These are phyloP conservation scores for Forficula auricularia DNA, from an alignment of 1,140 invertebrate genomes.

Conservation along the genomic window DNA sequence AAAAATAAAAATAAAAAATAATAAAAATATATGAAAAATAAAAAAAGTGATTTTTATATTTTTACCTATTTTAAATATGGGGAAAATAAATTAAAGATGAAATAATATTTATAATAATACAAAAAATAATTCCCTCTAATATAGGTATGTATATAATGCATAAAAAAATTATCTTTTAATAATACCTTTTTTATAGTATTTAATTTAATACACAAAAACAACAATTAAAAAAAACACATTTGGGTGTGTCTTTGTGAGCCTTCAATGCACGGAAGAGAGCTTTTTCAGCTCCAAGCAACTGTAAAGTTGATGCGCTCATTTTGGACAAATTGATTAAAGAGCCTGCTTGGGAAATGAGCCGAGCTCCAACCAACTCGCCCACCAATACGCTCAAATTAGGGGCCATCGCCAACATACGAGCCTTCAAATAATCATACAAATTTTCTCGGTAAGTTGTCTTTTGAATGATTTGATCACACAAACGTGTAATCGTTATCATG, in stretches of 20 bases:
- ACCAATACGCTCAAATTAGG: slow-evolving; percentile 91
- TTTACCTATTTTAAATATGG: too few species aligned
- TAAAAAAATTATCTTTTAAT: too few species aligned
- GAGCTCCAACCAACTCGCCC: slow-evolving; percentile 88
- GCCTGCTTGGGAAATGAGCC: slow-evolving; percentile 83
- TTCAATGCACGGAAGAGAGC: slow-evolving; percentile 93
- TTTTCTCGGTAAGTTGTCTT: slow-evolving; percentile 45
- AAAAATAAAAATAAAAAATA: too few species aligned
- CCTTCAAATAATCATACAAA: slow-evolving; percentile 82
- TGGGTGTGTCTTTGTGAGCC: slow-evolving; percentile 94
- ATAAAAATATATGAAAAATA: too few species aligned
- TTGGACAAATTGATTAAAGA: slow-evolving; percentile 94
- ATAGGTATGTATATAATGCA: too few species aligned
- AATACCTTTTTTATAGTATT: too few species aligned
- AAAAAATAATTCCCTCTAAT: too few species aligned
- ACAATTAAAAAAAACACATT: slow-evolving; percentile 98
- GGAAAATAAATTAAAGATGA: too few species aligned
- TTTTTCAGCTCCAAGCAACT: slow-evolving; percentile 97
- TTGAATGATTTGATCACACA: slow-evolving; percentile 72
- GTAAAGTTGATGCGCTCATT: slow-evolving; percentile 93
- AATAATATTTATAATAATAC: too few species aligned
- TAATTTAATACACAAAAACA: too few species aligned
- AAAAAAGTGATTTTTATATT: too few species aligned
- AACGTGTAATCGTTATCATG: slow-evolving; percentile 72
- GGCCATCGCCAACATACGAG: slow-evolving; percentile 93